Base-by-base conservation (phyloP, 2,888 invertebrate genomes). In the Xiphydria camelus region DNA sequence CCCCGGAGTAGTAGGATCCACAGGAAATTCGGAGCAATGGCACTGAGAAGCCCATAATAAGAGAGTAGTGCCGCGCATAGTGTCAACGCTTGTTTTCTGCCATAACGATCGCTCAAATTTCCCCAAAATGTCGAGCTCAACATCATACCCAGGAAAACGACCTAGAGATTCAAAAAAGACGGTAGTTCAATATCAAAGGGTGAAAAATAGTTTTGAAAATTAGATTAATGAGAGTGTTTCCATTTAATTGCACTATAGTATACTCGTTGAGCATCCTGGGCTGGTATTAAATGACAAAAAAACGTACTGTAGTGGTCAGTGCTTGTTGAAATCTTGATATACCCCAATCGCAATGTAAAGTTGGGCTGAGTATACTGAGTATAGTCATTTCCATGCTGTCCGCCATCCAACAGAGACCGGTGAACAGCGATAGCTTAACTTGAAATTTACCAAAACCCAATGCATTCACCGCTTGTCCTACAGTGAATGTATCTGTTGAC, bases 321-420 rank as follows among this genome's bases (percentile, higher is more conserved):
- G 95, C 96, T 79, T 95, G 93, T 66, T 94, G 90, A 75, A 91
- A 92, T 70, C 89, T 87, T 62, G 87, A 84, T 53, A 97, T 89
- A 66, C 89, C 88, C 96, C 96, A 96, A 73, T 92, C 91, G 75
- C 96, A 97, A 69, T 94, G 94, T 40, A 97, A 78, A 0, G 95
- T 93, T 7, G 96, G 95, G 10, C 94, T 92, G 25, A 97, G 78
- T 51, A 97, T 94, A 60, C 94, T 93, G 23, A 96, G 78, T 63
- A 97, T 94, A 68, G 95, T 96, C 92, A 96, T 96, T 78, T 96
- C 96, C 95, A 96, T 96, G 42, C 94, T 94, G 75, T 96, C 96
- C 0, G 95, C 94, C 94, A 95, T 96, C 95, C 93, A 91, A 70
- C 91, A 91, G 1, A 91, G 78, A 0, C 92, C 92, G 12, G 91